Evolutionary conservation across 2,888 invertebrate genomes (phyloP).

Genomic region (Microctonus aethiopoides): DNA sequence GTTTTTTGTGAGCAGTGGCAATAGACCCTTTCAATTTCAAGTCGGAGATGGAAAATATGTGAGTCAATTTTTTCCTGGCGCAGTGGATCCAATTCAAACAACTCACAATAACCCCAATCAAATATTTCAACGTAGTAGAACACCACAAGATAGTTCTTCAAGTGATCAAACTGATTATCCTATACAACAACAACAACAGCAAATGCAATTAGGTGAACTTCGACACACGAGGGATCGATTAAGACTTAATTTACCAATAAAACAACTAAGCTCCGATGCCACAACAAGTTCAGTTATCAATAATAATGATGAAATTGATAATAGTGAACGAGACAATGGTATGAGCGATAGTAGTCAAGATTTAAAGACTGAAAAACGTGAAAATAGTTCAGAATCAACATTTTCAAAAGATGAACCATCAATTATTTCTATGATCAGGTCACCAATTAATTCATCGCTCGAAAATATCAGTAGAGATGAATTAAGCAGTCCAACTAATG

Average conservation of each 20-base stretch:
- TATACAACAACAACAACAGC: slow-evolving; percentile 24
- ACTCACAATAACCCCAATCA: slow-evolving; percentile 31
- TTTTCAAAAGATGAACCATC: slow-evolving; percentile 20
- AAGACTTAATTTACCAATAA: slow-evolving; percentile 74
- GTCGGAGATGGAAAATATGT: slow-evolving; percentile 68
- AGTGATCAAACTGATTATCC: slow-evolving; percentile 13
- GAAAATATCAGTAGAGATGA: slow-evolving; percentile 7
- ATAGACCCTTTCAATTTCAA: slow-evolving; percentile 76
- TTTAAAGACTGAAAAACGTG: slow-evolving; percentile 15
- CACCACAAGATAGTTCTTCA: slow-evolving; percentile 25
- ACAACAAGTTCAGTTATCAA: slow-evolving; percentile 39
- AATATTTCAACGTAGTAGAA: slow-evolving; percentile 35
- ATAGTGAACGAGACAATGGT: slow-evolving; percentile 27
- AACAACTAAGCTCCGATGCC: slow-evolving; percentile 33
- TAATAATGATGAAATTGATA: slow-evolving; percentile 36
- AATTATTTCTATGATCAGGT: slow-evolving; percentile 23
- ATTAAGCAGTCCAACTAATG: slow-evolving; percentile 1
- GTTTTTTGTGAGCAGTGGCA: slow-evolving; percentile 80
- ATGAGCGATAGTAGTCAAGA: slow-evolving; percentile 15
- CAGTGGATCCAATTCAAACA: slow-evolving; percentile 41
- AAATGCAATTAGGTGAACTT: slow-evolving; percentile 73
- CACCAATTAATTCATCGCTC: slow-evolving; percentile 14
- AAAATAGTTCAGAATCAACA: slow-evolving; percentile 23
- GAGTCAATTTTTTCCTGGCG: slow-evolving; percentile 81
- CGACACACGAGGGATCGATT: slow-evolving; percentile 79